A percentile compares a stretch with the other conserved stretches of the same genome.
phyloP scores from a whole-genome alignment of 2,797 vertebrate genomes.

The Enteromius trimaculatus region DNA sequence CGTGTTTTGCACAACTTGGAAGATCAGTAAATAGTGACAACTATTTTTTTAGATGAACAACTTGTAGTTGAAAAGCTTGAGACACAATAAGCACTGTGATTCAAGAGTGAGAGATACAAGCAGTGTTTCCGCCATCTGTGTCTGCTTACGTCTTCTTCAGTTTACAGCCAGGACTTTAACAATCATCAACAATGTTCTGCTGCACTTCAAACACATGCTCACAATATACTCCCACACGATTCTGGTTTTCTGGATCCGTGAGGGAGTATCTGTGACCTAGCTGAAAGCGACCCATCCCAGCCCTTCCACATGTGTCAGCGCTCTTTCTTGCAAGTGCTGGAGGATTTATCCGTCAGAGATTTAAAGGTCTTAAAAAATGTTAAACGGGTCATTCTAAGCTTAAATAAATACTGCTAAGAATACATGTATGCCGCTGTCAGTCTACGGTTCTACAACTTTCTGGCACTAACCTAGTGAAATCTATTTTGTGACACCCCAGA shows the following conservation, averaged over 20 bases:
- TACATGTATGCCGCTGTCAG: slow-evolving; percentile 14
- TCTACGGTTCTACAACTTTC: slow-evolving; percentile 12
- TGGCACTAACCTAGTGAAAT: slow-evolving; percentile 33
- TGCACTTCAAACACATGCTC: slow-evolving; percentile 25
- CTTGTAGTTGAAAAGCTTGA: neutral
- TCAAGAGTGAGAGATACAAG: neutral
- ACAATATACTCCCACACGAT: slow-evolving; percentile 37
- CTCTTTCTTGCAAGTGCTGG: slow-evolving; percentile 39
- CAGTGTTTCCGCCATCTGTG: neutral
- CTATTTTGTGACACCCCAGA: slow-evolving; percentile 42
- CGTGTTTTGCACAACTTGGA: neutral
- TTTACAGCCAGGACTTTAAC: slow-evolving; percentile 28
- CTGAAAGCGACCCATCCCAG: slow-evolving; percentile 15
- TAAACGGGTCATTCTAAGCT: slow-evolving; percentile 49
- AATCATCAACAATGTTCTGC: slow-evolving; percentile 18
- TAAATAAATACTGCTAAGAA: slow-evolving; percentile 24
- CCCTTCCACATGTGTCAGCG: slow-evolving; percentile 32
- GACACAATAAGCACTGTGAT: neutral
- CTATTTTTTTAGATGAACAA: neutral
- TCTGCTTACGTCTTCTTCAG: slow-evolving; percentile 15
- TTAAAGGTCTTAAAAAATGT: slow-evolving; percentile 51
- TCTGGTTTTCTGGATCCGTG: neutral
- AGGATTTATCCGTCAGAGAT: slow-evolving; percentile 51
- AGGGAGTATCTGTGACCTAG: slow-evolving; percentile 32
- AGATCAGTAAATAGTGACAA: neutral